These are phyloP conservation scores for Salarias fasciatus DNA, from an alignment of 2,797 vertebrate species.

Conservation along the genomic window DNA sequence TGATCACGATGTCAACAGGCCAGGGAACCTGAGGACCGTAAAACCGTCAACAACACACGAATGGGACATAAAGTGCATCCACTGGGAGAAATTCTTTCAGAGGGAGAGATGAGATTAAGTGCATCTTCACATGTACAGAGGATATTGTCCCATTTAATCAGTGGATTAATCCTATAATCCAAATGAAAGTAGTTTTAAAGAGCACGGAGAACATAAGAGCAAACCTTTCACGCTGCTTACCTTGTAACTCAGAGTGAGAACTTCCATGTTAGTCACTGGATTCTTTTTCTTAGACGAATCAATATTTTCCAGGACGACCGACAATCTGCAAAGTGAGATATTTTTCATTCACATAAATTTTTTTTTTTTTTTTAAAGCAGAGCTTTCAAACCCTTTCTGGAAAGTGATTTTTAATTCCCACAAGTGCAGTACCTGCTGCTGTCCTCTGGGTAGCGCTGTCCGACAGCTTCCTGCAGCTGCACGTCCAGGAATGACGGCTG, in stretches of 20 bases:
- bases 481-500: slow-evolving; percentile 93
- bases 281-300: slow-evolving; percentile 94
- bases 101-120: no score
- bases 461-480: slow-evolving; percentile 95
- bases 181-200: no score
- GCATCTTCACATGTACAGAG: no score
- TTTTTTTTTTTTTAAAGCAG: neutral
- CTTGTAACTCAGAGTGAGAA: slow-evolving; percentile 95
- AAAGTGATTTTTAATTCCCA: neutral
- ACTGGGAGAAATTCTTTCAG: no score
- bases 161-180: no score
- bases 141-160: no score
- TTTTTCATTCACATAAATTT: neutral
- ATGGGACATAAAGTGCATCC: no score
- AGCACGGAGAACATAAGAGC: neutral
- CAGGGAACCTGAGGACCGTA: slow-evolving; percentile 90
- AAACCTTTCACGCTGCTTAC: slow-evolving; percentile 61
- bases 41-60: slow-evolving; percentile 13
- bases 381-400: neutral
- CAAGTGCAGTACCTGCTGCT: slow-evolving; percentile 86
- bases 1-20: slow-evolving; percentile 99
- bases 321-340: slow-evolving; percentile 80
- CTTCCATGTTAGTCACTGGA: slow-evolving; percentile 94
- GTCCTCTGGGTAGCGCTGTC: slow-evolving; percentile 93
- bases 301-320: slow-evolving; percentile 90